These are phyloP conservation scores for Diphyllodes magnificus DNA, from an alignment of 2,113 vertebrate genomes.

Conservation along the genomic window DNA sequence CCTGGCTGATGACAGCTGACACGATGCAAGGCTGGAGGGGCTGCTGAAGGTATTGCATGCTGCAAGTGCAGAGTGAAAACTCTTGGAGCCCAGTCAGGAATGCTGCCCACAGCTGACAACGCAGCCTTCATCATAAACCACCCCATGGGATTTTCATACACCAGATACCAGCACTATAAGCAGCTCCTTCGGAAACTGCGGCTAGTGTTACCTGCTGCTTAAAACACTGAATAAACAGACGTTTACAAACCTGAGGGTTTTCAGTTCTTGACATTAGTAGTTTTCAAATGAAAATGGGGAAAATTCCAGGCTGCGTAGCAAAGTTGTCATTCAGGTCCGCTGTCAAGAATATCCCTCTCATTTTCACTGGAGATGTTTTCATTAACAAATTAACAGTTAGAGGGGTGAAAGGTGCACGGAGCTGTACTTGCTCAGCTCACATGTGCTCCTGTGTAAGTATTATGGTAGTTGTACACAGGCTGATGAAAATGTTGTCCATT, in stretches of 20 bases:
- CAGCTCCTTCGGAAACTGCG: background rate
- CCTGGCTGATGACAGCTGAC: background rate
- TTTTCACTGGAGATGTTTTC: background rate
- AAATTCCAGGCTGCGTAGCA: background rate
- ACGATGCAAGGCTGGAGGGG: accelerated
- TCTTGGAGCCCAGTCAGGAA: background rate
- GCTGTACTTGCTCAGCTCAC: background rate
- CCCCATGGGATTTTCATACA: background rate
- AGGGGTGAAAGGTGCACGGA: background rate
- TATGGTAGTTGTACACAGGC: background rate
- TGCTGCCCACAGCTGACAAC: accelerated
- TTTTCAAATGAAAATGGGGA: background rate
- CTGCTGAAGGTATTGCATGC: accelerated
- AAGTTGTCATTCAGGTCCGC: background rate
- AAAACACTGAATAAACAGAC: background rate
- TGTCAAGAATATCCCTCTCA: background rate
- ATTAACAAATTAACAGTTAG: background rate
- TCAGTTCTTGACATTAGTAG: background rate
- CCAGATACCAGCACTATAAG: background rate
- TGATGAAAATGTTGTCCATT: background rate
- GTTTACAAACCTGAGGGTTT: background rate
- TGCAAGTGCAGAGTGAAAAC: background rate
- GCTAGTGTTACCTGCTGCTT: background rate
- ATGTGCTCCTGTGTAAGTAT: background rate
- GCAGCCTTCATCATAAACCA: background rate